Base-by-base conservation (phyloP, 1,140 invertebrate genomes). In the Trichoplusia ni region DNA sequence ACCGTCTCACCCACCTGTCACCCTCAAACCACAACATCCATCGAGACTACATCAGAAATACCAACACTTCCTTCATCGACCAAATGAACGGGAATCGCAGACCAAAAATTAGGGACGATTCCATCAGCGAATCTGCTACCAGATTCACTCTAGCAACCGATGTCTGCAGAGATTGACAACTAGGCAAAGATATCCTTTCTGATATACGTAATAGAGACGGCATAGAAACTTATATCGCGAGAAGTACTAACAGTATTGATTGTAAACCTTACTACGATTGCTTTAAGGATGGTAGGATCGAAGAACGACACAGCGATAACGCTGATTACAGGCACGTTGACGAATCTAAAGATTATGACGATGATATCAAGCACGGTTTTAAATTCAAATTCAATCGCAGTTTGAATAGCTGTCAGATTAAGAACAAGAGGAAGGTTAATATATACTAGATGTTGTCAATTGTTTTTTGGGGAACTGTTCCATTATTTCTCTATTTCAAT, bases 1-100 rank as follows among this genome's bases (percentile, higher is more conserved):
- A 91, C 49, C 66, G 89, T 5, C 75, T 91, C 0, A 82, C 89
- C 0, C 89, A 91, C 44, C 76, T 91, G 0, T 91, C 90, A 0
- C 87, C 86, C 3, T 91, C 89, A 0, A 90, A 90, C 44, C 84
- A 89, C 33, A 89, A 88, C 67, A 81, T 84, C 9, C 75, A 85
- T 37, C 67, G 89, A n/a, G 86, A 90, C 59, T 79, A 74, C 40
- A 67, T 69, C 8, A 77, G 88, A 14, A 84, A 82, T 14, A 82
- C 77, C 0, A 86, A 91, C 61, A 91, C 89, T 0, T 90, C 88
- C 0, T 90, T 90, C 71, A 89, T 91, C 23, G 89, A 91, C 21
- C 85, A 89, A 35, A 77, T 85, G 69, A 91, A 91, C 62, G 86
- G 86, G 0, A 90, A 86, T 33, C 38, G 85, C 56, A 51, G 81